Base-by-base conservation (phyloP, 2,888 invertebrate genomes). In the Pterostichus madidus region DNA sequence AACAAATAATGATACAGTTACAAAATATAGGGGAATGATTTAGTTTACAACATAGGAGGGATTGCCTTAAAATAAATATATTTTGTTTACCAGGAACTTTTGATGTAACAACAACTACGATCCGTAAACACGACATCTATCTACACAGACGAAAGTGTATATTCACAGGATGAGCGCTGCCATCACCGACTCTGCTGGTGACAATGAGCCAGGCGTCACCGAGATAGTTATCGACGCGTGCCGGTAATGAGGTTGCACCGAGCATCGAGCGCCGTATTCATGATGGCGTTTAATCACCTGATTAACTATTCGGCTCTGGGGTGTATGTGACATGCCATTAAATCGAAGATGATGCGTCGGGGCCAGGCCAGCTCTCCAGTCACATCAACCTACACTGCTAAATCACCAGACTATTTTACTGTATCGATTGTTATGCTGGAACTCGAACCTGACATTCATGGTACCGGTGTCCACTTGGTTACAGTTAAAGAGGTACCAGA, bases 201-300 rank as follows among this genome's bases (percentile, higher is more conserved):
- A 71, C 71, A 71, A 71, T 71, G 44, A 44, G 11, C 13, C 15
- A 53, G 7, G 15, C 17, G 2, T 11, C 46, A 46, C 59, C 59
- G 46, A 71, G 75, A 75, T 75, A 53, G 52, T 75, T 75, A 75
- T 75, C 75, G 75, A 75, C 53, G 75, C 75, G 75, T 75, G 75
- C 75, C 75, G 75, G 75, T 75, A 75, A 75, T 75, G 75, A 75
- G 75, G 32, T 75, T 53, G 75, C 75, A 75, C 31, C 53, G 49
- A 31, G 52, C 75, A 53, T 31, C 49, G 15, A 49, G 73, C 46
- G 49, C 75, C 53, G 75, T 75, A 75, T 75, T 75, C 75, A 75
- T 73, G 52, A 75, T 75, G 49, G 75, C 75, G 53, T 75, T 75
- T 75, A 75, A 75, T 75, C 75, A 75, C 75, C 75, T 75, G 75